These are phyloP conservation scores for Eulemur macaco DNA, from an alignment of 2,113 vertebrate genomes.

Conservation along the genomic window DNA sequence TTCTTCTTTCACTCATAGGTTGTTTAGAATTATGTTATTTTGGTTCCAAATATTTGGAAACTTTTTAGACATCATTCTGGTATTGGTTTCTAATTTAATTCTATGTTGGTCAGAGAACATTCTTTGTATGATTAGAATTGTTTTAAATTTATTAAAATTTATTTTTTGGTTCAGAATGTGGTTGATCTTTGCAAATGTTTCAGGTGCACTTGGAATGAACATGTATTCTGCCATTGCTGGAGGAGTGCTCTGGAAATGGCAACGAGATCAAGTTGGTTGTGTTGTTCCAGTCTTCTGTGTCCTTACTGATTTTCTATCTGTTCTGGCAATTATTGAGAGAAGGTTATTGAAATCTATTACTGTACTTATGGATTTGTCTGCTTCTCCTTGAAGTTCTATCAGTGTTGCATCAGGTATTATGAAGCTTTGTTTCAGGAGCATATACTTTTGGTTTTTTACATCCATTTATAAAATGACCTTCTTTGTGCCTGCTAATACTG, in stretches of 20 bases:
- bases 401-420: neutral
- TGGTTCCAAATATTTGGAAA: conserved; percentile 43
- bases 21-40: conserved; percentile 23
- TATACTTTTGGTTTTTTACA: neutral
- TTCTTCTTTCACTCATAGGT: neutral
- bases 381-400: neutral
- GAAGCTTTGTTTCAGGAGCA: neutral
- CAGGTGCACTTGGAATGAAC: neutral
- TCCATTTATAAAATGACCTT: neutral
- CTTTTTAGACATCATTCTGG: neutral
- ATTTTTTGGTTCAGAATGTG: neutral
- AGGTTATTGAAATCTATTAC: neutral
- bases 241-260: neutral
- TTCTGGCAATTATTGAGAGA: neutral
- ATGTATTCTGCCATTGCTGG: neutral
- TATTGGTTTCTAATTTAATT: neutral
- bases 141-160: neutral
- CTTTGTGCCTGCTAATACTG: neutral
- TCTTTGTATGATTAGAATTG: neutral
- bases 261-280: neutral
- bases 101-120: neutral
- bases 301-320: neutral
- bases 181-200: neutral
- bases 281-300: neutral
- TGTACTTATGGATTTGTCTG: neutral